Evolutionary conservation across 2,888 invertebrate species (phyloP).

Genomic region (Idaea dimidiata): DNA sequence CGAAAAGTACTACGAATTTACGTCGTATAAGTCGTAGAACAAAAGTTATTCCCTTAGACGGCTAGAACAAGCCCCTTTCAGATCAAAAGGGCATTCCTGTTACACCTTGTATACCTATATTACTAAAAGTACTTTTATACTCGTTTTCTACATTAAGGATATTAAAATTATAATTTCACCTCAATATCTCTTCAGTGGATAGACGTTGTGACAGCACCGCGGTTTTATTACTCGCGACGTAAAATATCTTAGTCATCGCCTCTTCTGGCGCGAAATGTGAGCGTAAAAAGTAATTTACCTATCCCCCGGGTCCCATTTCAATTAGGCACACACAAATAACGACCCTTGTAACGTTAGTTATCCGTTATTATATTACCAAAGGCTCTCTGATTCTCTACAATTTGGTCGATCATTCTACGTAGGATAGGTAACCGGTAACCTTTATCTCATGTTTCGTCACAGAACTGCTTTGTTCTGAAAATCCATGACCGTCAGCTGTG

Average conservation of each 20-base stretch:
- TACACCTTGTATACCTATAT: too few relatives aligned
- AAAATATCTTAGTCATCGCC: constrained; percentile 23
- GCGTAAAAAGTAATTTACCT: neutral
- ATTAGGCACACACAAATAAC: neutral
- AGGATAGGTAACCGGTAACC: neutral
- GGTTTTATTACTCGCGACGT: constrained; percentile 39
- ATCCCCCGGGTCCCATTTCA: neutral
- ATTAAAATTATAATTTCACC: constrained; percentile 42
- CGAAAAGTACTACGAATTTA: too few relatives aligned
- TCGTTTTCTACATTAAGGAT: constrained; percentile 14
- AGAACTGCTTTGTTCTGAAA: constrained; percentile 9
- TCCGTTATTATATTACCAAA: too few relatives aligned
- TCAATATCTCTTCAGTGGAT: constrained; percentile 33
- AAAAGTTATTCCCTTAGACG: too few relatives aligned
- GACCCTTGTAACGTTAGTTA: too few relatives aligned
- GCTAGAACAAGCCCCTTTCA: too few relatives aligned
- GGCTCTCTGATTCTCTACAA: too few relatives aligned
- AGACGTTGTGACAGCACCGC: constrained; percentile 31
- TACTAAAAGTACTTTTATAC: constrained; percentile 17
- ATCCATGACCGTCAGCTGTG: constrained; percentile 19
- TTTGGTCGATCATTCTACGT: too few relatives aligned
- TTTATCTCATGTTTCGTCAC: constrained; percentile 3
- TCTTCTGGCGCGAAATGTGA: neutral
- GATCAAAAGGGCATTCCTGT: too few relatives aligned
- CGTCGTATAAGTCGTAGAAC: too few relatives aligned